Conservation (phyloP, 2,888 invertebrate genomes). For the Rhamphomyia laevipes region DNA sequence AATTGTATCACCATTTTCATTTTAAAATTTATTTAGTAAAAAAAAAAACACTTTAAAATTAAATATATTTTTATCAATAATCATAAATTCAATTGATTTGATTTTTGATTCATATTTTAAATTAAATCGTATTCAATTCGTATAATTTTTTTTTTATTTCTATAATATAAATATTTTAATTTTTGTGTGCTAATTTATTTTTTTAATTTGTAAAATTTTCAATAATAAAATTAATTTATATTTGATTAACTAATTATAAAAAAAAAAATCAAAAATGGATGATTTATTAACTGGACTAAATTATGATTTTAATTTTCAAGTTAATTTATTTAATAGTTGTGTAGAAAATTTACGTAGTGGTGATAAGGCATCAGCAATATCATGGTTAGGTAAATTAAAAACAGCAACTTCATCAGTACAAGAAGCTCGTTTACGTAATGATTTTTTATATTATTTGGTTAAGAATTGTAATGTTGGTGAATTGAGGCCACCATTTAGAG, state of each 20-base stretch:
- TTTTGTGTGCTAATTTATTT: too few relatives aligned
- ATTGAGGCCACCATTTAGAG: conserved; percentile 39
- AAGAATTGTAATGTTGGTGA: conserved; percentile 39
- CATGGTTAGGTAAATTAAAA: conserved; percentile 42
- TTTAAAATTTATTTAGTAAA: too few relatives aligned
- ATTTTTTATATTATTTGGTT: conserved; percentile 43
- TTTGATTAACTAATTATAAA: too few relatives aligned
- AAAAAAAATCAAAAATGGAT: conserved; percentile 25
- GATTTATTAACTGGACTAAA: conserved; percentile 38
- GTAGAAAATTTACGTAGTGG: conserved; percentile 31
- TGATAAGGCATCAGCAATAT: conserved; percentile 36
- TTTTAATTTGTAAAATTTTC: too few relatives aligned
- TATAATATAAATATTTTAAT: too few relatives aligned
- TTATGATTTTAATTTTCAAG: conserved; percentile 43
- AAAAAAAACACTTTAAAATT: too few relatives aligned
- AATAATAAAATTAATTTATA: too few relatives aligned
- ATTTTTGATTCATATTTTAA: too few relatives aligned
- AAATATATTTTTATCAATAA: too few relatives aligned
- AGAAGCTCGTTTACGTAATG: conserved; percentile 43
- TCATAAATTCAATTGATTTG: background rate
- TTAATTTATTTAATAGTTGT: conserved; percentile 39
- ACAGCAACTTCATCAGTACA: conserved; percentile 36
- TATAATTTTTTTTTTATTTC: too few relatives aligned
- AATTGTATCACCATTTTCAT: too few relatives aligned
- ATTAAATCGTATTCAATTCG: background rate